phyloP scores from a whole-genome alignment of 2,797 vertebrate species.

The Channa striata region DNA sequence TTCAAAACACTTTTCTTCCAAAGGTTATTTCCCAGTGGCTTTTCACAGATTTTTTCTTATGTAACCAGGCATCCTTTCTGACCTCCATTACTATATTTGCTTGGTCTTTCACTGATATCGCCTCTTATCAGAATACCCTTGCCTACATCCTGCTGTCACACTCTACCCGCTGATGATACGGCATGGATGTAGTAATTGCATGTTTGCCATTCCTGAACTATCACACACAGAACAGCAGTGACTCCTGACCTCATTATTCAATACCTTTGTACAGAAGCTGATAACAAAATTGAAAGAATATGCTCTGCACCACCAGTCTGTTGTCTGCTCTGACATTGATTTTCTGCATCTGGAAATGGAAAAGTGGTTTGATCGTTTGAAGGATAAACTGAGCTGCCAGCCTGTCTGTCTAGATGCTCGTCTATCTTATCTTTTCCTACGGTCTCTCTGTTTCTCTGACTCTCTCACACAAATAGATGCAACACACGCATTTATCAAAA shows the following conservation, averaged over 20 bases:
- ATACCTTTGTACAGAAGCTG: conserved; percentile 33
- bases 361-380: conserved; percentile 37
- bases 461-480: conserved; percentile 6
- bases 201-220: conserved; percentile 73
- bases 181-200: conserved; percentile 41
- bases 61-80: conserved; percentile 25
- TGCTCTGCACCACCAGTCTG: conserved; percentile 29
- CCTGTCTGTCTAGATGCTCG: conserved; percentile 19
- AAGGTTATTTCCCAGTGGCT: background rate
- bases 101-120: conserved; percentile 58
- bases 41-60: conserved; percentile 13
- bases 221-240: conserved; percentile 53
- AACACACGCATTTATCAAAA: conserved; percentile 33
- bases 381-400: conserved; percentile 41
- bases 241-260: conserved; percentile 48
- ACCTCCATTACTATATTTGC: conserved; percentile 51
- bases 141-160: conserved; percentile 49
- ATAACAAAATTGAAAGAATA: conserved; percentile 32
- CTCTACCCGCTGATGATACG: conserved; percentile 30
- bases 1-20: background rate
- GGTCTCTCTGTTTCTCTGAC: conserved; percentile 8
- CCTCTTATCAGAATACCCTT: conserved; percentile 50
- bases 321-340: conserved; percentile 48
- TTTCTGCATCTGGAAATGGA: conserved; percentile 46
- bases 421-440: conserved; percentile 33